Evolutionary conservation across 2,113 vertebrate species (phyloP).

Genomic region (Diphyllodes magnificus): DNA sequence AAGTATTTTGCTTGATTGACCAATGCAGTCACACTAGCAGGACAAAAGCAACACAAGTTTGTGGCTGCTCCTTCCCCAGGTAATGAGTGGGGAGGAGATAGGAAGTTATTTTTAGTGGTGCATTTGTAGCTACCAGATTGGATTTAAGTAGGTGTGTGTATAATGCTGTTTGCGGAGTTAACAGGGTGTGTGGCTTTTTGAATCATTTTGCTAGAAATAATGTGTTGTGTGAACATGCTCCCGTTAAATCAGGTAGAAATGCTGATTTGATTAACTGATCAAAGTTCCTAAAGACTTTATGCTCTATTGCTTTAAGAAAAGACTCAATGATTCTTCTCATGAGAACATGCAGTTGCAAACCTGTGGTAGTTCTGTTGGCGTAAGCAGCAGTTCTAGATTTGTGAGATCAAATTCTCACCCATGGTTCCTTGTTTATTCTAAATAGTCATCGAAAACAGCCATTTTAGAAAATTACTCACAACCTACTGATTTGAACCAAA

Average conservation of each 20-base stretch:
- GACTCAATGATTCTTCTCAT: neutral
- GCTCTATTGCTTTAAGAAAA: neutral
- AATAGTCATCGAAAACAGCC: neutral
- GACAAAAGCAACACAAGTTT: neutral
- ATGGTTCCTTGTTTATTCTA: neutral
- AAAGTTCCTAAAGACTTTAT: neutral
- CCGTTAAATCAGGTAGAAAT: neutral
- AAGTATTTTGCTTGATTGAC: neutral
- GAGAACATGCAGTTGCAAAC: neutral
- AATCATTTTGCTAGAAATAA: slow-evolving; percentile 16
- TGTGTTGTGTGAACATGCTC: neutral
- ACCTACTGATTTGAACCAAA: neutral
- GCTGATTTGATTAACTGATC: neutral
- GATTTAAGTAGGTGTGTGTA: neutral
- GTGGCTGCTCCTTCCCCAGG: neutral
- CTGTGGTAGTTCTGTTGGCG: neutral
- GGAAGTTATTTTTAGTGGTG: neutral
- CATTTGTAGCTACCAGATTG: neutral
- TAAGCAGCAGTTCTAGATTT: neutral
- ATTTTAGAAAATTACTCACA: neutral
- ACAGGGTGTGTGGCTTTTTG: neutral
- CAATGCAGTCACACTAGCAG: neutral
- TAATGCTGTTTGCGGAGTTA: neutral
- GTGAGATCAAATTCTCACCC: neutral
- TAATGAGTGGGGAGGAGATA: neutral